Base-by-base conservation (phyloP, 2,797 vertebrate genomes). In the Botia almorhae region DNA sequence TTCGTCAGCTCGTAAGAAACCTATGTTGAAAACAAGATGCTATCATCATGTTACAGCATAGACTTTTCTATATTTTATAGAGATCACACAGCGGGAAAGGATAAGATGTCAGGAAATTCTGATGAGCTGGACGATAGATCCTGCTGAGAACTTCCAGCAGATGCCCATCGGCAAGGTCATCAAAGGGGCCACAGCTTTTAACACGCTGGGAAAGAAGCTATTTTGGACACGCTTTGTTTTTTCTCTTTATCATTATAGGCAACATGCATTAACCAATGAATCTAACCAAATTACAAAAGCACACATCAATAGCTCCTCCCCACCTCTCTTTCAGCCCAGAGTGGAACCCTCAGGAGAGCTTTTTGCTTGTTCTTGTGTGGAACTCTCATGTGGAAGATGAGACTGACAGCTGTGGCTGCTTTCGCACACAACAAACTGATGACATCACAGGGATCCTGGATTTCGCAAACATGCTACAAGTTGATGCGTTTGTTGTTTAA, bases 311-410 rank as follows among this genome's bases (percentile, higher is more conserved):
- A 50, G 63, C 75, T 64, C 26, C 78, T 36, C 39, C 65, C 48
- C 48, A 19, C 21, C 58, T 61, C 72, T 36, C 8, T 19, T 39
- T 69, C 50, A 60, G 46, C 60, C 53, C 63, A 55, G 77, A 76
- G 77, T 48, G n/a, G 61, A 72, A 70, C 39, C 72, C 64, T 82
- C 80, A 69, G 73, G 50, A 69, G 72, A 68, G 72, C 69, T 60
- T 56, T 65, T 65, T 78, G 61, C 74, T 78, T 46, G 43, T 46
- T 61, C 69, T 43, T 74, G 63, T 12, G 63, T 70, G 13, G 51
- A 46, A 8, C 43, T 43, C 8, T 46, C 10, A 10, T 55, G 17
- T 72, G 55, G 10, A 82, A 74, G 36, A 70, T 43, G 29, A 21
- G 51, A 56, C 43, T 21, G 19, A 70, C 17, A 71, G 58, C 72